phyloP scores from a whole-genome alignment of 1,140 invertebrate genomes.

The Drosophila miranda region DNA sequence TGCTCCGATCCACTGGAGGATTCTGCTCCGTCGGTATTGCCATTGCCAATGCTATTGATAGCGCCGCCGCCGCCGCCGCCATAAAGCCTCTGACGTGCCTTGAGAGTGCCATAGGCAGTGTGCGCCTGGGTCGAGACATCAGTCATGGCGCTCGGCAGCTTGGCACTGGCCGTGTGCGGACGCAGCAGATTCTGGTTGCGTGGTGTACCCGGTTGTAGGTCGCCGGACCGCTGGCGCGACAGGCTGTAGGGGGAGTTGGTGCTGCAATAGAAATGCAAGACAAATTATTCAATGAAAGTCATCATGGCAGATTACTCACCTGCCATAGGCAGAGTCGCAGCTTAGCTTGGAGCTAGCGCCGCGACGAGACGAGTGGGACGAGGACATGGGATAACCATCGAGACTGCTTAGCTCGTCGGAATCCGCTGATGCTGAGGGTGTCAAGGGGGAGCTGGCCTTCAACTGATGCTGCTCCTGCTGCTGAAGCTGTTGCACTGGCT shows the following conservation, averaged over 20 bases:
- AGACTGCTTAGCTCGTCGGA: conserved; percentile 79
- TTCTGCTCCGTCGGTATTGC: conserved; percentile 28
- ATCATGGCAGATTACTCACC: conserved; percentile 82
- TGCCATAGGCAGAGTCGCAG: conserved; percentile 88
- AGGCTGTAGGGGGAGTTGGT: conserved; percentile 65
- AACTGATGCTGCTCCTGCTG: conserved; percentile 8
- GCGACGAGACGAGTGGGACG: conserved; percentile 58
- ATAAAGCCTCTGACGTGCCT: conserved; percentile 59
- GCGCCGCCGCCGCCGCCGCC: conserved; percentile 7
- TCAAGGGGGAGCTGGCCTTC: conserved; percentile 27
- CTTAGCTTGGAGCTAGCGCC: conserved; percentile 81
- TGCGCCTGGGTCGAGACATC: conserved; percentile 64
- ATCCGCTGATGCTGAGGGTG: conserved; percentile 59
- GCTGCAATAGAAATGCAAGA: conserved; percentile 22
- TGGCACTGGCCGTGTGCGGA: conserved; percentile 57
- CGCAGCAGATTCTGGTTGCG: conserved; percentile 39
- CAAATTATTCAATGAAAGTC: neutral
- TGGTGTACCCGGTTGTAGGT: conserved; percentile 33
- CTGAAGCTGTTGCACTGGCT: neutral
- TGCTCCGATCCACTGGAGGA: conserved; percentile 60
- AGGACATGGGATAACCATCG: conserved; percentile 75
- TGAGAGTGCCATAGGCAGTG: conserved; percentile 51
- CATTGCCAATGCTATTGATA: conserved; percentile 4
- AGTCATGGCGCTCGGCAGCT: conserved; percentile 28
- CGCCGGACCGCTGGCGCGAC: conserved; percentile 70